Evolutionary conservation across 2,888 invertebrate species (phyloP), one percentile per base, ranked within the genome.

Genomic region (Eretmocerus hayati): DNA sequence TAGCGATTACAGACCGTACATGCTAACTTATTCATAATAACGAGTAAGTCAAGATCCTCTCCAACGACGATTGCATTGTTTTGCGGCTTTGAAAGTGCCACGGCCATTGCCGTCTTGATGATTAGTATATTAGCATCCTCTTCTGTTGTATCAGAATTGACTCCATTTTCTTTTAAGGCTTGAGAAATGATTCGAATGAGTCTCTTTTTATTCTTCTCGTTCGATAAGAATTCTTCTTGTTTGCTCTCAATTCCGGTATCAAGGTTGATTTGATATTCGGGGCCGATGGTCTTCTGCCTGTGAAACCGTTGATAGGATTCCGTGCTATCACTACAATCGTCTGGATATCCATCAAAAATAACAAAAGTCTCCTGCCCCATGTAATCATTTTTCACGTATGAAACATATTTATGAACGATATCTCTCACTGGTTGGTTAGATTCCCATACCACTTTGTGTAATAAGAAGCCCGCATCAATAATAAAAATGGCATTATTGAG

Each of bases 201-300:
- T 56, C 56, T 58, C 9, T 53, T 49, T 56, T 62, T 60, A 36
- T 62, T 62, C 46, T 5, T 46, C 18, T 53, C 53, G 52, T 61
- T 52, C 3, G 37, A 41, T 2, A 49, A 22, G 46, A 52, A 52
- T 11, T 22, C 18, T 48, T 62, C 54, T 59, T 61, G 62, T 43
- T 56, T 58, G 49, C 55, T 56, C 57, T 58, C 55, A 46, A 64
- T 62, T 55, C 53, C 42, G 56, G 63, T 65, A 55, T 57, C 59
- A 62, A 62, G 60, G 5, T 46, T 8, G 39, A 47, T 33, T 13
- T 32, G 16, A 22, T 40, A 37, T 15, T 52, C 42, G 16, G 38
- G 20, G 2, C 33, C 35, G 11, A 30, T 22, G 30, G n/a, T 39
- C 30, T 30, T 38, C 5, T 40, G 26, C 6, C 47, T 30, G 13